These are phyloP conservation scores for Synergus umbraculus DNA, from an alignment of 2,888 invertebrate species.

Conservation along the genomic window DNA sequence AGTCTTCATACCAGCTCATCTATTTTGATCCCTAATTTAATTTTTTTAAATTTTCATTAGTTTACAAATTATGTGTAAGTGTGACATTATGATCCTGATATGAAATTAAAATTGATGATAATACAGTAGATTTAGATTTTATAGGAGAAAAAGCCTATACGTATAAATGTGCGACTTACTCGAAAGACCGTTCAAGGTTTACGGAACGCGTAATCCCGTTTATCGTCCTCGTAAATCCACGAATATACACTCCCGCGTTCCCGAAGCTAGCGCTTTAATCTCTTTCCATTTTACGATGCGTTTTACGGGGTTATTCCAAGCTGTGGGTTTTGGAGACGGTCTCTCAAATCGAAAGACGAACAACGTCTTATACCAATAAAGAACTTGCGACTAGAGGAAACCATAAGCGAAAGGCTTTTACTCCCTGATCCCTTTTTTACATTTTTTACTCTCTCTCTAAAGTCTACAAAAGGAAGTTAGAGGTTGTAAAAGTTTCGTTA, in stretches of 20 bases:
- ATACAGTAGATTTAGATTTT: background rate
- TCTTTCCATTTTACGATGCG: slow-evolving; percentile 73
- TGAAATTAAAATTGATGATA: background rate
- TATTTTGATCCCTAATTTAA: background rate
- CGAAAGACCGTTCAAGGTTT: slow-evolving; percentile 73
- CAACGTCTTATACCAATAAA: slow-evolving; percentile 27
- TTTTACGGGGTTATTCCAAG: slow-evolving; percentile 64
- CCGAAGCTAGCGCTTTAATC: slow-evolving; percentile 68
- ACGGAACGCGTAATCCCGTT: slow-evolving; percentile 73
- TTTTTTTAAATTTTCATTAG: background rate
- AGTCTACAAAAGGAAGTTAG: background rate
- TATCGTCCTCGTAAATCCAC: slow-evolving; percentile 75
- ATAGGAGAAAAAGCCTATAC: slow-evolving; percentile 14
- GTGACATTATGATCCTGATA: background rate
- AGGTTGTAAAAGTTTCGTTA: slow-evolving; percentile 27
- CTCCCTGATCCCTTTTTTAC: slow-evolving; percentile 24
- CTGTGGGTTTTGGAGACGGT: slow-evolving; percentile 38
- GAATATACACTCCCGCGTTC: slow-evolving; percentile 67
- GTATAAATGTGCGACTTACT: slow-evolving; percentile 62
- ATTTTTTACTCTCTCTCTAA: background rate
- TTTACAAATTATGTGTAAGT: background rate
- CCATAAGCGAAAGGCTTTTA: slow-evolving; percentile 27
- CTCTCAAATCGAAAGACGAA: slow-evolving; percentile 31
- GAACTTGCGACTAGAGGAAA: slow-evolving; percentile 24
- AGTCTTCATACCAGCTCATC: background rate